Evolutionary conservation across 2,888 invertebrate species (phyloP).

Genomic region (Caenorhabditis afra): DNA sequence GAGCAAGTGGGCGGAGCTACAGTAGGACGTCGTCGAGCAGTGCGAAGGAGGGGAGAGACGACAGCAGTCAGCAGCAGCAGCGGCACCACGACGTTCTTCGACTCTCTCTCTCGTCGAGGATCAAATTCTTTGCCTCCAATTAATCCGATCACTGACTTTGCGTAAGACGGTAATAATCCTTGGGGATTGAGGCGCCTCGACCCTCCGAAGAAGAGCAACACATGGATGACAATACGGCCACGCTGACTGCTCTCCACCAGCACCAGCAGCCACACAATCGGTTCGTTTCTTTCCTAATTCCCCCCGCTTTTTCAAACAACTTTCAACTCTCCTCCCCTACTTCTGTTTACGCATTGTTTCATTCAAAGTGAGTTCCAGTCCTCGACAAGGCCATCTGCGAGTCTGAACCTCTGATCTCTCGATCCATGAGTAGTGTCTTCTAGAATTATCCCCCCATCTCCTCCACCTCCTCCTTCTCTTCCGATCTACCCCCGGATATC

Average conservation of each 20-base stretch:
- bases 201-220: constrained; percentile 47
- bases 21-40: constrained; percentile 8
- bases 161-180: constrained; percentile 60
- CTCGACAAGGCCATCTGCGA: no score
- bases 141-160: constrained; percentile 58
- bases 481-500: not conserved
- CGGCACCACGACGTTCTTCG: constrained; percentile 23
- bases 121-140: constrained; percentile 55
- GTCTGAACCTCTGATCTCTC: not conserved
- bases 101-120: constrained; percentile 48
- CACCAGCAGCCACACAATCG: constrained; percentile 55
- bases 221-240: constrained; percentile 61
- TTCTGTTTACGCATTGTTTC: constrained; percentile 1
- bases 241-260: constrained; percentile 58
- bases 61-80: not conserved
- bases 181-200: constrained; percentile 49
- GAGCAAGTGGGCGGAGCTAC: constrained; percentile 39
- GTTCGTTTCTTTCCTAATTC: constrained; percentile 33
- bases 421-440: not conserved
- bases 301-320: constrained; percentile 1
- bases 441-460: not conserved
- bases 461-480: constrained; percentile 1
- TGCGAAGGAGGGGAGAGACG: not conserved
- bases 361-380: not conserved
- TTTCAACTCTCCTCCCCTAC: not conserved